phyloP scores from a whole-genome alignment of 2,888 invertebrate species.

The Volucella inflata region DNA sequence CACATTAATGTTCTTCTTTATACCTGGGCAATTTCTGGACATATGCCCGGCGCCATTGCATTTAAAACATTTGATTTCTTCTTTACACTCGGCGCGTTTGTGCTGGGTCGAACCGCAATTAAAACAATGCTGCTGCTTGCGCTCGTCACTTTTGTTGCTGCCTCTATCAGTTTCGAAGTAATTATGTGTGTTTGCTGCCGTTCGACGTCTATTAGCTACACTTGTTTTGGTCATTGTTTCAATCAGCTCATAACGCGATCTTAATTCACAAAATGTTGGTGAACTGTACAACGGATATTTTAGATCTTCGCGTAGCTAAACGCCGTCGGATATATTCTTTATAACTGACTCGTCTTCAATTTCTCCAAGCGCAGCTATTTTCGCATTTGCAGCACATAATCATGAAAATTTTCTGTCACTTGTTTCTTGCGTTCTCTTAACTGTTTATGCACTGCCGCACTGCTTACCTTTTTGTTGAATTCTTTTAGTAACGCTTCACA shows the following conservation, averaged over 20 bases:
- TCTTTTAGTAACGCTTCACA: constrained; percentile 9
- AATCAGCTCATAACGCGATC: neutral
- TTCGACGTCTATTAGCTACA: too few relatives aligned
- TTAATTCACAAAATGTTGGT: constrained; percentile 28
- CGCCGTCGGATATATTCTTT: neutral
- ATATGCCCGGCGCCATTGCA: neutral
- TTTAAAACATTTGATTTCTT: neutral
- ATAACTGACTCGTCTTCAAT: constrained; percentile 2
- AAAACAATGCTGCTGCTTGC: constrained; percentile 1
- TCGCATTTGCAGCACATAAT: constrained; percentile 2
- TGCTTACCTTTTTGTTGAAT: constrained; percentile 16
- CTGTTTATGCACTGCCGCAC: constrained; percentile 8
- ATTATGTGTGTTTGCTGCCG: too few relatives aligned
- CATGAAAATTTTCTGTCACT: neutral
- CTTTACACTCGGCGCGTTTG: too few relatives aligned
- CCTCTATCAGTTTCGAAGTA: too few relatives aligned
- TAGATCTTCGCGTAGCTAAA: neutral
- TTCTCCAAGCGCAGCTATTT: constrained; percentile 6
- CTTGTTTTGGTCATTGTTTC: neutral
- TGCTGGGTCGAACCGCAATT: neutral
- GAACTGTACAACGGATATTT: constrained; percentile 23
- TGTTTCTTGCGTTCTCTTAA: too few relatives aligned
- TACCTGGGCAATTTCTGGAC: neutral
- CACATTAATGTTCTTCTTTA: neutral
- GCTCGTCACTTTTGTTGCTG: neutral